Evolutionary conservation across 2,888 invertebrate species (phyloP), one percentile per base, ranked within the genome.

Genomic region (Malthinus seriepunctatus): DNA sequence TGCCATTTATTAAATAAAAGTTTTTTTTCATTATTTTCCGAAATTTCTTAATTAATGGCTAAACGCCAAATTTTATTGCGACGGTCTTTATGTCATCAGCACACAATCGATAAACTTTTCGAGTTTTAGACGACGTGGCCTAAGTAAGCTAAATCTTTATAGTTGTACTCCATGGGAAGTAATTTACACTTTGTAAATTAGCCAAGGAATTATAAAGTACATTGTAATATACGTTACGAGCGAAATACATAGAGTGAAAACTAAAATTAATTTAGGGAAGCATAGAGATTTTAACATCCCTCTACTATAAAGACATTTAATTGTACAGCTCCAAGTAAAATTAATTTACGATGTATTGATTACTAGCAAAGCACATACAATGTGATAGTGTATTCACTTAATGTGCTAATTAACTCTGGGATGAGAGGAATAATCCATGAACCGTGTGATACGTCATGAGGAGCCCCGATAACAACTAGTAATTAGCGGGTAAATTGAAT

Each of bases 301-400:
- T 5, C 34, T 9, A 1, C 31, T 38, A 56, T 46, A 37, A 34
- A 45, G 51, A 47, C 38, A 10, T 32, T 47, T 57, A 57, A 58
- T 48, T 49, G 47, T 15, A 23, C 23, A 35, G 15, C 51, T 53
- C 10, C 11, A 12, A 39, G 49, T 50, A 34, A 59, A 59, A 59
- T 59, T 59, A 59, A 54, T 54, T 59, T 54, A 47, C 33, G 46
- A 37, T 12, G 15, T 51, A 54, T 59, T 46, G 54, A 54, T 54
- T 46, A 46, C 45, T 34, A 38, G 34, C 34, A 42, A 54, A 56
- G 47, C 35, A 55, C 55, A 51, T 51, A 60, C 55, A 56, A 56
- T 51, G 60, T 56, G 55, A 60, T 60, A 60, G 60, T 56, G 56
- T 60, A 60, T 60, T 60, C 60, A 60, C 60, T 60, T 60, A 60